phyloP scores from a whole-genome alignment of 2,888 invertebrate species.

The Noctuana brunneofusca region DNA sequence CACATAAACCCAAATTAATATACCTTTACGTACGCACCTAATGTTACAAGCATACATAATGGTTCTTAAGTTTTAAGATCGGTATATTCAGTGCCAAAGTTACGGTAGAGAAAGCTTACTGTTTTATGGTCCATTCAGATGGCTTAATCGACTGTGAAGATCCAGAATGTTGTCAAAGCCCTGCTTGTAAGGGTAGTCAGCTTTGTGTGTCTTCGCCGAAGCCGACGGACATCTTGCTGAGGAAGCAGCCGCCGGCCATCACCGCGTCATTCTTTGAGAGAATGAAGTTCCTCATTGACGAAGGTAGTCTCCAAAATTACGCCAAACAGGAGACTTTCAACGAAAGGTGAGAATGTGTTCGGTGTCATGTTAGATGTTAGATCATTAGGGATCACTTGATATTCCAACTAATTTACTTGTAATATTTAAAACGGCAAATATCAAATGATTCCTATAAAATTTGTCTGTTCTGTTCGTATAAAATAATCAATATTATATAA shows the following conservation, averaged over 20 bases:
- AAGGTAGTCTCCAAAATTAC: conserved; percentile 98
- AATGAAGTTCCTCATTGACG: conserved; percentile 99
- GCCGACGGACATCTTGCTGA: conserved; percentile 96
- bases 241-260: conserved; percentile 97
- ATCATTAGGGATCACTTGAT: conserved; percentile 35
- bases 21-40: conserved; percentile 11
- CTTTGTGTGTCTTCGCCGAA: conserved; percentile 97
- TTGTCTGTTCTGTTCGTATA: conserved; percentile 23
- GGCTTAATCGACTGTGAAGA: conserved; percentile 98
- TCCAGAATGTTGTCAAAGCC: conserved; percentile 96
- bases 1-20: conserved; percentile 30
- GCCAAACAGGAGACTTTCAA: conserved; percentile 97
- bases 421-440: conserved; percentile 24
- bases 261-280: conserved; percentile 99
- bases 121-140: conserved; percentile 84
- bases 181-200: conserved; percentile 92
- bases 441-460: conserved; percentile 44
- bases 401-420: conserved; percentile 3
- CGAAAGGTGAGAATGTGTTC: conserved; percentile 91
- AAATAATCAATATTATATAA: conserved; percentile 55
- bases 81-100: conserved; percentile 3
- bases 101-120: not conserved
- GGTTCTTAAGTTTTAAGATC: not conserved
- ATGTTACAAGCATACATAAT: not conserved
- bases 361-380: conserved; percentile 64